Conservation (phyloP, 2,888 invertebrate species). For the Trichopoda pennipes region DNA sequence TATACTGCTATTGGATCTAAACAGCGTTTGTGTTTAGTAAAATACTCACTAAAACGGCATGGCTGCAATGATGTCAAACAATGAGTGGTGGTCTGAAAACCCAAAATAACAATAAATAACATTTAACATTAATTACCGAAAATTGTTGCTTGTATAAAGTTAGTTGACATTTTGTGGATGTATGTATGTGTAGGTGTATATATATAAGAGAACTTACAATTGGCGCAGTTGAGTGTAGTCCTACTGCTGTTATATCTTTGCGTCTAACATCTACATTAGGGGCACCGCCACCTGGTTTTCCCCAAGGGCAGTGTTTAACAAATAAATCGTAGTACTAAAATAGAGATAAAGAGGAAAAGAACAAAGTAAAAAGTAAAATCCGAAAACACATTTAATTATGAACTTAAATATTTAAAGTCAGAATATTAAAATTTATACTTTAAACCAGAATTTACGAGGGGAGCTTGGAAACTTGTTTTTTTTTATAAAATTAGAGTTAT, state of each 20-base stretch:
- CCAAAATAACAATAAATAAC: conserved; percentile 23
- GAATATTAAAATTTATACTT: background rate
- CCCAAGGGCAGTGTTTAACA: conserved; percentile 90
- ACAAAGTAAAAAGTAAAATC: too few species aligned
- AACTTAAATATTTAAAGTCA: background rate
- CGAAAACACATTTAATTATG: too few species aligned
- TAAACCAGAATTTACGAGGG: too few species aligned
- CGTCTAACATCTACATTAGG: conserved; percentile 86
- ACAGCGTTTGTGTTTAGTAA: conserved; percentile 77
- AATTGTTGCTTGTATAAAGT: conserved; percentile 8
- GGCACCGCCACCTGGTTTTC: conserved; percentile 88
- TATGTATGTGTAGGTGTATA: background rate
- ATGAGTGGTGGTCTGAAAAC: conserved; percentile 69
- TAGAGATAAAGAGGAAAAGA: background rate
- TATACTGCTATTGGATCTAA: conserved; percentile 73
- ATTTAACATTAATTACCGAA: conserved; percentile 12
- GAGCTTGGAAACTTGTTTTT: too few species aligned
- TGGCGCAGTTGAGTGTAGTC: conserved; percentile 84
- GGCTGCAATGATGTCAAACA: conserved; percentile 77
- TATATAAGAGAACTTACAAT: conserved; percentile 78
- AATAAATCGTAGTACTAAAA: conserved; percentile 84
- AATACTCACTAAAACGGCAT: conserved; percentile 78
- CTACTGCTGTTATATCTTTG: conserved; percentile 85
- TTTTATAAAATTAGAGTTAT: too few species aligned
- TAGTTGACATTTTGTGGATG: too few species aligned